These are phyloP conservation scores for Cathartes aura DNA, from an alignment of 2,113 vertebrate genomes.

Conservation along the genomic window DNA sequence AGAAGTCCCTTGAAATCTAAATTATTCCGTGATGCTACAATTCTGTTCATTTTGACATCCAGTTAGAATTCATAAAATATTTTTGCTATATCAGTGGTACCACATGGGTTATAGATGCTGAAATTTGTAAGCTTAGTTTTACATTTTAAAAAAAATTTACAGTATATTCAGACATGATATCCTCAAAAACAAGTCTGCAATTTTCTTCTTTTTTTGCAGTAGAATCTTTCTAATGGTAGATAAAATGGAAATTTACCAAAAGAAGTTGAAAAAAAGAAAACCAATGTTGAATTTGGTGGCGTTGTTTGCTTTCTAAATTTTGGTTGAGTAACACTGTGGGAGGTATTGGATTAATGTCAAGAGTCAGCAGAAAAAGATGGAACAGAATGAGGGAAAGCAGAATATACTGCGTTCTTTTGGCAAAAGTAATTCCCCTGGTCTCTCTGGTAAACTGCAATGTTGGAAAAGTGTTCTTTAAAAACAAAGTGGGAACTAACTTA, in stretches of 20 bases:
- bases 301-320: background rate
- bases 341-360: slow-evolving; percentile 15
- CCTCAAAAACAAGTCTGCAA: slow-evolving; percentile 7
- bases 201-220: background rate
- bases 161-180: background rate
- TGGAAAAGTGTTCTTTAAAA: slow-evolving; percentile 16
- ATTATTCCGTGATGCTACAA: background rate
- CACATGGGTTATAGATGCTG: background rate
- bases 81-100: background rate
- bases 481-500: slow-evolving; percentile 16
- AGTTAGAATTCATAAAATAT: background rate
- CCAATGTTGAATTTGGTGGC: background rate
- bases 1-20: background rate
- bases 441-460: background rate
- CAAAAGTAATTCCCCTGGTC: background rate
- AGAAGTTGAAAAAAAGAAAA: background rate
- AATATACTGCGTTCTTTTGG: slow-evolving; percentile 12
- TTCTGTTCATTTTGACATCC: background rate
- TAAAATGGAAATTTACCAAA: slow-evolving; percentile 42
- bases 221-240: background rate
- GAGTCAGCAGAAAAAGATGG: background rate
- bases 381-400: slow-evolving; percentile 12
- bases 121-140: background rate
- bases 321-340: background rate
- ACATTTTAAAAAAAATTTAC: background rate